Percentiles rank a stretch among this genome's conserved stretches.
These are phyloP conservation scores for Pseudomyrmex flavicornis DNA, from an alignment of 1,140 invertebrate species.

Conservation along the genomic window DNA sequence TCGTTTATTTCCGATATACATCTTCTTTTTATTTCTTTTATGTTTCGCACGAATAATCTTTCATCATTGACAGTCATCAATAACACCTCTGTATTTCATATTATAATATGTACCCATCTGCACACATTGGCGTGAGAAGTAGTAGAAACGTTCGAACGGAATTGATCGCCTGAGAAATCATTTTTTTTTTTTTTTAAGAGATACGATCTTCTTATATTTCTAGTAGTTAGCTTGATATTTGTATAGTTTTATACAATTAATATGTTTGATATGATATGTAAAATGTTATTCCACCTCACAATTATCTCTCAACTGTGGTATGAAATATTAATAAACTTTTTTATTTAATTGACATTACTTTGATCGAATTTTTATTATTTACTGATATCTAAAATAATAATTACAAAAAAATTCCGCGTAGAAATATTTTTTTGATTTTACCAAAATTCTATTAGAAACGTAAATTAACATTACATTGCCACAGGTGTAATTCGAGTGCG, in stretches of 20 bases:
- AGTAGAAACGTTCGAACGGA: not conserved
- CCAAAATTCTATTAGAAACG: not conserved
- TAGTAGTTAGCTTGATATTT: not conserved
- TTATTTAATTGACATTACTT: not conserved
- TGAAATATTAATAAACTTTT: too few relatives aligned
- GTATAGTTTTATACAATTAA: not conserved
- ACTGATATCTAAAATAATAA: not conserved
- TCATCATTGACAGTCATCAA: slow-evolving; percentile 18
- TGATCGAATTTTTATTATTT: not conserved
- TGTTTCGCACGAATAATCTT: slow-evolving; percentile 15
- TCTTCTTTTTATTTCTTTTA: slow-evolving; percentile 39
- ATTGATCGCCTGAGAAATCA: slow-evolving; percentile 8
- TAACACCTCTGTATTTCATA: slow-evolving; percentile 1
- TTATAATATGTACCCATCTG: not conserved
- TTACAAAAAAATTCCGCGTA: not conserved
- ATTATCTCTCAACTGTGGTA: too few relatives aligned
- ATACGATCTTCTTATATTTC: not conserved
- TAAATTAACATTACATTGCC: slow-evolving; percentile 45
- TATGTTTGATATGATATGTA: too few relatives aligned
- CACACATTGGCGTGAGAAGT: slow-evolving; percentile 30
- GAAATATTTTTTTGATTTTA: not conserved
- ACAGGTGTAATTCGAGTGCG: slow-evolving; percentile 69
- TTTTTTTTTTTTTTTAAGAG: not conserved
- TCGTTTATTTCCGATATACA: slow-evolving; percentile 31
- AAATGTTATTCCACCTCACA: too few relatives aligned